These are phyloP conservation scores for Tetranychus truncatus DNA, from an alignment of 2,888 invertebrate genomes.

Conservation along the genomic window DNA sequence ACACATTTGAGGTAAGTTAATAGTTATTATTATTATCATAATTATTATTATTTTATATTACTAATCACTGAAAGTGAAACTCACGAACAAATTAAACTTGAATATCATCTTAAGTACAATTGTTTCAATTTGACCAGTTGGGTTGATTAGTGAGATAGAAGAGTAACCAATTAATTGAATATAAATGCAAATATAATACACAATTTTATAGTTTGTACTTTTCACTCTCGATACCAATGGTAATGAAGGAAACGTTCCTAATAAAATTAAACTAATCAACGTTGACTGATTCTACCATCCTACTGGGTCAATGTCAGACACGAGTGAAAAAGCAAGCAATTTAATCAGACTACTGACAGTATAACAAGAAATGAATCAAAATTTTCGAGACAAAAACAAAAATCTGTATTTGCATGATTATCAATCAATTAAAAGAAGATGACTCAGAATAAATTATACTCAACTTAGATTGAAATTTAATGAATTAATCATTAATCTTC, in stretches of 20 bases:
- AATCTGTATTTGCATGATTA: background rate
- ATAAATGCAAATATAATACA: background rate
- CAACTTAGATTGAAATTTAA: no score
- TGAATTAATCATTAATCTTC: background rate
- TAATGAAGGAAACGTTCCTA: background rate
- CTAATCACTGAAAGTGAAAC: background rate
- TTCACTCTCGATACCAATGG: background rate
- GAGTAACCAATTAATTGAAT: background rate
- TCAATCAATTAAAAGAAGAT: slow-evolving; percentile 1
- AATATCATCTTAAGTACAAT: background rate
- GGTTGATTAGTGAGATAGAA: no score
- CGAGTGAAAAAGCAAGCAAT: background rate
- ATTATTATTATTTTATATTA: background rate
- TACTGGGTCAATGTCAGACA: slow-evolving; percentile 1
- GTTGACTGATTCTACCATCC: background rate
- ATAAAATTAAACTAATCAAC: slow-evolving; percentile 1
- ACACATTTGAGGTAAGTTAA: background rate
- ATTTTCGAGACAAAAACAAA: no score
- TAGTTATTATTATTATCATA: background rate
- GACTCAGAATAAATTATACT: background rate
- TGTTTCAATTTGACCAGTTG: no score
- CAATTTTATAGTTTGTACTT: background rate
- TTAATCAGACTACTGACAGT: background rate
- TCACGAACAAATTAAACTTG: background rate
- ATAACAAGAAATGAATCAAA: background rate